Conservation (phyloP, 2,797 vertebrate genomes). For the Neomorphus geoffroyi region DNA sequence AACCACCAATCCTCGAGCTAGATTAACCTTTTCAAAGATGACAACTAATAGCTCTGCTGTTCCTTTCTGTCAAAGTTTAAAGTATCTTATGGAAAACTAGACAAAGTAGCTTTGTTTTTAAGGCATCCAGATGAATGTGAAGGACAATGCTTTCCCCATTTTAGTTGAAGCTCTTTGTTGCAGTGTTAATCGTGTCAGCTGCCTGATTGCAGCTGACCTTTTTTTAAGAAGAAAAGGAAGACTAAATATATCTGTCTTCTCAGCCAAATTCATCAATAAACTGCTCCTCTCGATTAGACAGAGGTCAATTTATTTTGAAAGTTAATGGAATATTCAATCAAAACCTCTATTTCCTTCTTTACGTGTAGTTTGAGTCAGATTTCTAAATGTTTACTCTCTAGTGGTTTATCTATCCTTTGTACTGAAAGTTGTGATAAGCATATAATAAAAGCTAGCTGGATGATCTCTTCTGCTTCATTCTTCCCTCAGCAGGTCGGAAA, state of each 20-base stretch:
- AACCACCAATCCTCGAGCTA: neutral
- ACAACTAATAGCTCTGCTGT: neutral
- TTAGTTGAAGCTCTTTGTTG: neutral
- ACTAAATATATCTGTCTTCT: neutral
- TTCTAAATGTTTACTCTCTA: neutral
- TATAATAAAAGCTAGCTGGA: neutral
- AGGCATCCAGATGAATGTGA: neutral
- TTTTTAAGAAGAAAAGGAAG: neutral
- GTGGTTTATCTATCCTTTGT: neutral
- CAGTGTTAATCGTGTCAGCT: neutral
- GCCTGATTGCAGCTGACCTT: neutral
- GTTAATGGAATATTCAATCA: neutral
- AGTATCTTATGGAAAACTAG: neutral
- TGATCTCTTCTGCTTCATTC: conserved; percentile 23
- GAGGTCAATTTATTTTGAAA: neutral
- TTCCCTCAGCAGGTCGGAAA: neutral
- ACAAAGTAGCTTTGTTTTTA: neutral
- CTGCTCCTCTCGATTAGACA: neutral
- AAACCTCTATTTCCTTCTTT: neutral
- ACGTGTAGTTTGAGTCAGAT: neutral
- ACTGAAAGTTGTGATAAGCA: neutral
- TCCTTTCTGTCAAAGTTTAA: neutral
- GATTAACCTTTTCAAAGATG: neutral
- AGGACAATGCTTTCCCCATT: neutral
- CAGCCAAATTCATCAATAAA: neutral